Evolutionary conservation across 2,888 invertebrate species (phyloP), one percentile per base, ranked within the genome.

Genomic region (Achlya flavicornis): DNA sequence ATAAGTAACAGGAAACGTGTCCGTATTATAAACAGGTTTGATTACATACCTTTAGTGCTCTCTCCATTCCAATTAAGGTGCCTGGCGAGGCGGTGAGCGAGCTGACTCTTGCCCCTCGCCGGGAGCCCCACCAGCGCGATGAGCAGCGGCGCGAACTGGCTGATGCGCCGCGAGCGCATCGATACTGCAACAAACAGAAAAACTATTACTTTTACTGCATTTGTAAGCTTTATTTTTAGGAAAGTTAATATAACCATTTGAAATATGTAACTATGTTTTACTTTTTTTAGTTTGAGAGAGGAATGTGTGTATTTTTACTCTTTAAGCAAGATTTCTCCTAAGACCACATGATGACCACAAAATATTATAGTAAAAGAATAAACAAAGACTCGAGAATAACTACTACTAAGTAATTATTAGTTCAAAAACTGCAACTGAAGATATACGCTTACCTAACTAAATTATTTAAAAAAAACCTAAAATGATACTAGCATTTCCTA

Each of bases 41-140:
- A 58, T 33, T 38, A 38, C 81, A 83, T 91, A 97, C 97, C 97
- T 96, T 96, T 96, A 35, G 98, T 96, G 76, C 95, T 95, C 81
- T 98, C 97, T 38, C 98, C 98, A 78, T 97, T 98, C 97, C 98
- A 98, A 89, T 98, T 98, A 65, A 98, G 95, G 83, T 98, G 97
- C 66, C 98, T 95, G 62, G 97, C 95, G 57, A 98, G 95, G 79
- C 98, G 97, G 84, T 97, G 97, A 0, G 98, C 97, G 66, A 98
- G 95, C 86, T 98, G 97, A 63, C 98, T 98, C 93, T 99, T 99
- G 68, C 98, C 98, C 38, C 98, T 95, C 19, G 98, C 98, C 1
- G 98, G 98, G 66, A 98, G 93, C 19, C 98, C 98, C 48, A 98
- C 98, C 93, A 97, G 96, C 43, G 97, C 97, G 73, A 98, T 97